phyloP scores from a whole-genome alignment of 1,140 invertebrate genomes.

The Kradibia gibbosae region DNA sequence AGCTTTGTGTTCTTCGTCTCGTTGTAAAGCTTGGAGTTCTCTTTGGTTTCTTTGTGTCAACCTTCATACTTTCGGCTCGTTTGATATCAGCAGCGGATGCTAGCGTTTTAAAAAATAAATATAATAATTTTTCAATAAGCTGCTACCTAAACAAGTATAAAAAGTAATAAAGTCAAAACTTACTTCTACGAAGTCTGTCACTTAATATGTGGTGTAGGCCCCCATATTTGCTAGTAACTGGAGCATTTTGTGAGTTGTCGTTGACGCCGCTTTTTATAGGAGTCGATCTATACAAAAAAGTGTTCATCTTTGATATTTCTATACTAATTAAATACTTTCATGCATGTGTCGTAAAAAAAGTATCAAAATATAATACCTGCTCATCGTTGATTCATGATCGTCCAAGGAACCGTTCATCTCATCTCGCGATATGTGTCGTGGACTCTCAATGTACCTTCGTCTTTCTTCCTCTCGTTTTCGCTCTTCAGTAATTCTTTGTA shows the following conservation, averaged over 20 bases:
- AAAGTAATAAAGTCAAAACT: slow-evolving; percentile 44
- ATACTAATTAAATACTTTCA: background rate
- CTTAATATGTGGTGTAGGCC: slow-evolving; percentile 81
- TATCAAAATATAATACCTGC: slow-evolving; percentile 52
- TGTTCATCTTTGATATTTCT: background rate
- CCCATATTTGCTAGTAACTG: slow-evolving; percentile 66
- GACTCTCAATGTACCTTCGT: slow-evolving; percentile 66
- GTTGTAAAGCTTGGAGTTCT: slow-evolving; percentile 96
- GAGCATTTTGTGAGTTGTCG: slow-evolving; percentile 57
- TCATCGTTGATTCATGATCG: slow-evolving; percentile 62
- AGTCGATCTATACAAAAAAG: slow-evolving; percentile 49
- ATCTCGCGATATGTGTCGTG: slow-evolving; percentile 67
- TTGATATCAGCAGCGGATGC: slow-evolving; percentile 78
- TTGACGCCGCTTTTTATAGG: slow-evolving; percentile 60
- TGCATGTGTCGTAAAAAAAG: background rate
- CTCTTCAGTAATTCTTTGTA: slow-evolving; percentile 89
- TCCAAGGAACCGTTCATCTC: slow-evolving; percentile 72
- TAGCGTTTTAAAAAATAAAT: background rate
- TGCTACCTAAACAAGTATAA: slow-evolving; percentile 12
- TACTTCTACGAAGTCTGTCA: slow-evolving; percentile 78
- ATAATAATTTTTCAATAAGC: slow-evolving; percentile 11
- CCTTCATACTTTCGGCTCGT: slow-evolving; percentile 90
- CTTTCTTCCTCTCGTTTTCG: slow-evolving; percentile 82
- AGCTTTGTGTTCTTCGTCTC: slow-evolving; percentile 89
- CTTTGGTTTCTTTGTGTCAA: slow-evolving; percentile 83